Base-by-base conservation (phyloP, 1,140 invertebrate species). In the Leptopilina clavipes region DNA sequence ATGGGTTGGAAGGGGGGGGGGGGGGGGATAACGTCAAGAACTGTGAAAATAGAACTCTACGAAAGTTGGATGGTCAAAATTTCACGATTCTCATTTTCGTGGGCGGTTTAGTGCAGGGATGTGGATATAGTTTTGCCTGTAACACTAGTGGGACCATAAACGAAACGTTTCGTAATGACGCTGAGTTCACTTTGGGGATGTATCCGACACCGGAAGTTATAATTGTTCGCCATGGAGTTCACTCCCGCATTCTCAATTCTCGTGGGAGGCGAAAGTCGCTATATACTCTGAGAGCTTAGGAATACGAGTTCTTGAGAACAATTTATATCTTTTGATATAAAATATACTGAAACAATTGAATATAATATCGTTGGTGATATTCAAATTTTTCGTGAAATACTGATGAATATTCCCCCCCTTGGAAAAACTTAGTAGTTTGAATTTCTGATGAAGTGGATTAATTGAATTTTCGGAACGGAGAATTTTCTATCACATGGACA, bases 151-250 rank as follows among this genome's bases (percentile, higher is more conserved):
- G 85, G 85, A 84, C 81, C 81, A 83, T 85, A 86, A 87, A 84
- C 83, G 86, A 82, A 83, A 80, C 82, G 79, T 80, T 85, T 74
- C 75, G 79, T 80, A 84, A 83, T 82, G 84, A 85, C 75, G 78
- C 71, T 48, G 77, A 80, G 75, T 80, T 78, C 73, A 79, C 82
- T 77, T 81, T 81, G 79, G 73, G 75, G 78, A 73, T 80, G 76
- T 83, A 83, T 84, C 82, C 82, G 79, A 82, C 83, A 81, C 79
- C 81, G 82, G 83, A 88, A 87, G 82, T 88, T 88, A 87, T 88
- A 88, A 88, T 88, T 88, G 85, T 87, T 83, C 83, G 81, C 78
- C 45, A 25, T 75, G 73, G 84, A 86, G 85, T 86, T 83, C 80
- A 72, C 37, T 40, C 77, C 74, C 65, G 74, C 74, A 74, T 59